Evolutionary conservation across 2,888 invertebrate genomes (phyloP), one percentile per base, ranked within the genome.

Genomic region (Cybosia mesomella): DNA sequence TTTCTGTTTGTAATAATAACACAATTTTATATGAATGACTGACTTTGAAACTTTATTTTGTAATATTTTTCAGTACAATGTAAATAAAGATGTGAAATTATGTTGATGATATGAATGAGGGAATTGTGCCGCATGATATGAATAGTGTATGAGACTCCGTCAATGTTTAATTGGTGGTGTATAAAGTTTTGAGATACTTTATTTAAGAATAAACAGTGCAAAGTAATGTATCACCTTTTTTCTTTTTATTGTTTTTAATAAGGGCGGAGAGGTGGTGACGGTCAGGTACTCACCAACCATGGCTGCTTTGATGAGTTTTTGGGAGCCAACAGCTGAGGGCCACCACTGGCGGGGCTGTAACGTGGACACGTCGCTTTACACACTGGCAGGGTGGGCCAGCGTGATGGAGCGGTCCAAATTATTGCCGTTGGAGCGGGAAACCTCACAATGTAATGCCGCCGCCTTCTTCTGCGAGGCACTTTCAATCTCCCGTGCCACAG

Each of bases 121-220:
- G 89, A 85, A 83, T 81, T 67, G 74, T 79, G 80, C 78, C 49
- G 61, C 72, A 69, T 70, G 65, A 61, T 71, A 71, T 76, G 72
- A 70, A 76, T 75, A 55, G 68, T 78, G 77, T 68, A 77, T 83
- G 80, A 79, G 70, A 74, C 72, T 71, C 70, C 73, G 65, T 76
- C 66, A 60, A 43, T 74, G 66, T 58, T 24, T 70, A 73, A 82
- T 81, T 76, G 76, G 74, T 75, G 78, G 71, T 84, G 80, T 85
- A 82, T 70, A 85, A 87, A 83, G 81, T 84, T 78, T 71, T 81
- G 70, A 82, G 76, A 77, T 83, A 81, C 71, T 83, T 84, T 77
- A 82, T 83, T 81, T 85, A 85, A 87, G 85, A 90, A 87, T 92
- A 93, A 92, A 93, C 89, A 90, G 89, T 92, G 91, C 89, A 87